Conservation (phyloP, 2,113 vertebrate species). For the Glaucomys volans region DNA sequence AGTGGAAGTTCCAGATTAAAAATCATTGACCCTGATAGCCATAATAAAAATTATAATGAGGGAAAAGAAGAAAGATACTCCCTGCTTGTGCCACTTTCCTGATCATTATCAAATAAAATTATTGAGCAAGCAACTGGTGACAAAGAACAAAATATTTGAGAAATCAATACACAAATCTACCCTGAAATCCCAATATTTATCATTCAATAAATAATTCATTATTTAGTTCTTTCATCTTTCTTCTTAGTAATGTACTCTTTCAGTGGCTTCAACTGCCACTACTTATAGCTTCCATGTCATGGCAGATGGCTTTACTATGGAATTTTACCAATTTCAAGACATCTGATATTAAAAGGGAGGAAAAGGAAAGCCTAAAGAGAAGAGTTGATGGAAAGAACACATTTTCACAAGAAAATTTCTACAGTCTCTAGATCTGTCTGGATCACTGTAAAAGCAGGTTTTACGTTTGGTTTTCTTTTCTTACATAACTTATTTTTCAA, state of each 20-base stretch:
- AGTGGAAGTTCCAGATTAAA: background rate
- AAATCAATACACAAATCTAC: background rate
- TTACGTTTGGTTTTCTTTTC: background rate
- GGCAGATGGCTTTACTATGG: background rate
- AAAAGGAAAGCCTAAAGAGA: background rate
- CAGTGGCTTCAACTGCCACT: background rate
- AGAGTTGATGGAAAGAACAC: background rate
- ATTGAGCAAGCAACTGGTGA: background rate
- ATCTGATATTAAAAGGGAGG: background rate
- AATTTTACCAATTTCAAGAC: background rate
- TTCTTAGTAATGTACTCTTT: background rate
- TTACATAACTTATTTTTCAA: background rate
- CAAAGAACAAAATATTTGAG: background rate
- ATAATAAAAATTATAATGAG: background rate
- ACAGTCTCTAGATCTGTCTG: background rate
- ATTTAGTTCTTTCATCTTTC: background rate
- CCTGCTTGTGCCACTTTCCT: background rate
- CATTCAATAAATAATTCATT: background rate
- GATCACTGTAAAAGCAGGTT: background rate
- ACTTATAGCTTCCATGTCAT: background rate
- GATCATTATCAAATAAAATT: conserved; percentile 26
- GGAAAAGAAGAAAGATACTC: background rate
- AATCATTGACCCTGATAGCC: background rate
- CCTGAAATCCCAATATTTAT: background rate
- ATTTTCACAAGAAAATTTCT: background rate